Conservation (phyloP, 2,113 vertebrate species). For the Pteruthius melanotis region DNA sequence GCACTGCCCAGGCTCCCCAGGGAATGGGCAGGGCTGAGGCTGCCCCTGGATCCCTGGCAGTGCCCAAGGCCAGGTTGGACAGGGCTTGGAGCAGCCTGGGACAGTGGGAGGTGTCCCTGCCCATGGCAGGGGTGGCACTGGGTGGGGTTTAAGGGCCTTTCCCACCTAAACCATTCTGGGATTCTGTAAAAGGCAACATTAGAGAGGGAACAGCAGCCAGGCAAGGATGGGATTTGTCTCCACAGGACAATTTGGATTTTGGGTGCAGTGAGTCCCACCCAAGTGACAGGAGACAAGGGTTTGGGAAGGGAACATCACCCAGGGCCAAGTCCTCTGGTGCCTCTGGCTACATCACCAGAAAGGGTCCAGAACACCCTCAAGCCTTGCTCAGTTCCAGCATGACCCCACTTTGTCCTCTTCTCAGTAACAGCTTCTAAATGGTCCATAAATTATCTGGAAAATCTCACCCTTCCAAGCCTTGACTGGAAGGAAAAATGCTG, state of each 20-base stretch:
- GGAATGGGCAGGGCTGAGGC: neutral
- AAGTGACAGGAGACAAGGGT: neutral
- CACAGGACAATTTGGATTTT: neutral
- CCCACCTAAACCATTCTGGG: neutral
- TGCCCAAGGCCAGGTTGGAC: neutral
- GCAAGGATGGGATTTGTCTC: neutral
- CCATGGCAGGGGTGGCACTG: neutral
- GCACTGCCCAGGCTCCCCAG: neutral
- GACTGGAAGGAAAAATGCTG: neutral
- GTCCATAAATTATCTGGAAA: neutral
- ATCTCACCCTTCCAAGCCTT: neutral
- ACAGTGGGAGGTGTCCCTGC: neutral
- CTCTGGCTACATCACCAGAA: neutral
- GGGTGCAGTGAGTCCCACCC: too few relatives aligned
- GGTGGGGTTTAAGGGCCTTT: neutral
- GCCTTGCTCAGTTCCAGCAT: neutral
- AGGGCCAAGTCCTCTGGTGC: neutral
- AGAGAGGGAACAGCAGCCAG: neutral
- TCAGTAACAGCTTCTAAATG: neutral
- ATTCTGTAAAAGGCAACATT: neutral
- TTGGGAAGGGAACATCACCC: neutral
- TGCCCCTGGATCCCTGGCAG: neutral
- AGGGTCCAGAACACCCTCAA: neutral
- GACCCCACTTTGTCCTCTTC: neutral
- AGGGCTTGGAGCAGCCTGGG: neutral